phyloP scores from a whole-genome alignment of 2,113 vertebrate genomes.

The Butorides virescens region DNA sequence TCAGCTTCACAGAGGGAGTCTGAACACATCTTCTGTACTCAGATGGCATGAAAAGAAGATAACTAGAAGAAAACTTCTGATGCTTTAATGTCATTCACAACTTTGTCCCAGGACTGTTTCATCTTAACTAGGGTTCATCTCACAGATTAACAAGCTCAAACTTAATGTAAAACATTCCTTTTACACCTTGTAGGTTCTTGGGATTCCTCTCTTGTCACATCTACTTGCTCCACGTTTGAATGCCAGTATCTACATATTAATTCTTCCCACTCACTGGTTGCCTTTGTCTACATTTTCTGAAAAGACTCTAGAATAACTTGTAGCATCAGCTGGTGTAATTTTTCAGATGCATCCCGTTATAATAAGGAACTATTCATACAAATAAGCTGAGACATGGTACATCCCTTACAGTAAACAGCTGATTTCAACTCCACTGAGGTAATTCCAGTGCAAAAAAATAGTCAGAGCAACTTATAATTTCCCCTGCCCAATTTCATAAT shows the following conservation, averaged over 20 bases:
- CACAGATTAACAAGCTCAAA: neutral
- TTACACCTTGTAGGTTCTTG: neutral
- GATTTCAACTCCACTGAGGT: neutral
- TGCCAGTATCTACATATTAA: neutral
- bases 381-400: neutral
- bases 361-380: neutral
- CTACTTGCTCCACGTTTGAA: neutral
- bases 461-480: neutral
- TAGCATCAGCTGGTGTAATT: neutral
- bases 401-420: neutral
- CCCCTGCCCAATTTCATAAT: neutral
- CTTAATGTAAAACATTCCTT: neutral
- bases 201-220: neutral
- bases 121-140: neutral
- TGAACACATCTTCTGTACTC: neutral
- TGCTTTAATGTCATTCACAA: neutral
- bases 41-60: neutral
- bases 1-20: neutral
- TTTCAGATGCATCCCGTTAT: neutral
- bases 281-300: neutral
- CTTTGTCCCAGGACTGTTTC: neutral
- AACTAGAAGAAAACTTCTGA: neutral
- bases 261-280: neutral
- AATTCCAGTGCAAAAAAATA: neutral
- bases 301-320: neutral